These are phyloP conservation scores for Sclerodermus sp. DNA, from an alignment of 2,888 invertebrate genomes.

Conservation along the genomic window DNA sequence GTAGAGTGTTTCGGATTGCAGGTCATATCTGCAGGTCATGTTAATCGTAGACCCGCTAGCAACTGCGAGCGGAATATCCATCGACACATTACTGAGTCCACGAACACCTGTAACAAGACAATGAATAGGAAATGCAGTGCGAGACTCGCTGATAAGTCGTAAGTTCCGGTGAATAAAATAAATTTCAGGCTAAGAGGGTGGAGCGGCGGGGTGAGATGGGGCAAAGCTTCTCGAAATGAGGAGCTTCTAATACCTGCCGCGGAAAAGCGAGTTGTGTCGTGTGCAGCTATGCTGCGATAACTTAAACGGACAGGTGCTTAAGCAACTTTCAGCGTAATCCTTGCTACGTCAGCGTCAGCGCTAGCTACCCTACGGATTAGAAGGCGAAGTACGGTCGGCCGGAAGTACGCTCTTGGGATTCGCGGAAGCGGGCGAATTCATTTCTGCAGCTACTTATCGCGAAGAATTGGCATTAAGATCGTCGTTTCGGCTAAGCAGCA, in stretches of 20 bases:
- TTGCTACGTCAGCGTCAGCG: conserved; percentile 23
- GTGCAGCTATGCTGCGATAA: conserved; percentile 25
- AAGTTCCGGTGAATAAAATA: too few relatives aligned
- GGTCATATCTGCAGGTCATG: conserved; percentile 74
- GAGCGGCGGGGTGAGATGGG: too few relatives aligned
- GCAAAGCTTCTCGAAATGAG: too few relatives aligned
- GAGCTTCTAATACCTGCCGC: too few relatives aligned
- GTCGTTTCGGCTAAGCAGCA: too few relatives aligned
- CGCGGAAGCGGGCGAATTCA: too few relatives aligned
- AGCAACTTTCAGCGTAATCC: conserved; percentile 28
- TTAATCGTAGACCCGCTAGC: conserved; percentile 73
- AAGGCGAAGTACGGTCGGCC: background rate
- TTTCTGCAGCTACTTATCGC: too few relatives aligned
- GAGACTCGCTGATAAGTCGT: too few relatives aligned
- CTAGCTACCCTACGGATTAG: conserved; percentile 7
- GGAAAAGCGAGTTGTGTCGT: conserved; percentile 5
- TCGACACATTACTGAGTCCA: conserved; percentile 68
- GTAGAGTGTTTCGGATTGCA: conserved; percentile 74
- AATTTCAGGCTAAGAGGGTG: too few relatives aligned
- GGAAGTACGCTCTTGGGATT: too few relatives aligned
- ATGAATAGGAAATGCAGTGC: background rate
- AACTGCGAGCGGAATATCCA: conserved; percentile 73
- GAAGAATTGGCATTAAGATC: too few relatives aligned
- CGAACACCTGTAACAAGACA: conserved; percentile 35
- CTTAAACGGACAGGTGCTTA: conserved; percentile 32